These are phyloP conservation scores for Coptodon rendalli DNA, from an alignment of 2,113 vertebrate genomes.

Conservation along the genomic window DNA sequence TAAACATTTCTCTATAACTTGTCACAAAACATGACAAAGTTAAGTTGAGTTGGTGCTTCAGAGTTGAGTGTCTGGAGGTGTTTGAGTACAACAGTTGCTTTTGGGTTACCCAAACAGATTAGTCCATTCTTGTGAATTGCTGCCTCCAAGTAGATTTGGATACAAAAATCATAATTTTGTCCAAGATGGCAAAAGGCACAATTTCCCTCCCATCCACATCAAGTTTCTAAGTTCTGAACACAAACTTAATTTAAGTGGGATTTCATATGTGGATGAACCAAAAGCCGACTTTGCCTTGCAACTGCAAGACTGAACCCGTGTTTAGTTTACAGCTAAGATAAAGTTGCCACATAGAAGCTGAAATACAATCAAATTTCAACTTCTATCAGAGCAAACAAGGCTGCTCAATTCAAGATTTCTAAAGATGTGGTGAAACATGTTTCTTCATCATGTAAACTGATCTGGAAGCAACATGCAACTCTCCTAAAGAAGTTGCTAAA, in stretches of 20 bases:
- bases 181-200: not conserved
- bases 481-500: not conserved
- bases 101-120: not conserved
- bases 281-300: accelerated
- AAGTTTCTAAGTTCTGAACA: not conserved
- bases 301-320: accelerated
- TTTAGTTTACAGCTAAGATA: not conserved
- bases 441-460: not conserved
- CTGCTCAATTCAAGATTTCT: not conserved
- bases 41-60: not conserved
- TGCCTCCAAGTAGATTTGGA: not conserved
- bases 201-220: not conserved
- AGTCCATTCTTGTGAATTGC: accelerated
- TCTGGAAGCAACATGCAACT: accelerated
- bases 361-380: not conserved
- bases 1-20: accelerated
- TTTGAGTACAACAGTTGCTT: not conserved
- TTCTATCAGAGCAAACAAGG: not conserved
- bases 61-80: not conserved
- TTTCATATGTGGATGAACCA: not conserved
- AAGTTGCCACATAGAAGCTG: not conserved
- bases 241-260: accelerated
- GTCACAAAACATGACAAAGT: not conserved
- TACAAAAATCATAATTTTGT: too few species aligned
- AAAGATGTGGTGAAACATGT: accelerated